Conservation (phyloP, 2,888 invertebrate species). For the Leptogaster cylindrica region DNA sequence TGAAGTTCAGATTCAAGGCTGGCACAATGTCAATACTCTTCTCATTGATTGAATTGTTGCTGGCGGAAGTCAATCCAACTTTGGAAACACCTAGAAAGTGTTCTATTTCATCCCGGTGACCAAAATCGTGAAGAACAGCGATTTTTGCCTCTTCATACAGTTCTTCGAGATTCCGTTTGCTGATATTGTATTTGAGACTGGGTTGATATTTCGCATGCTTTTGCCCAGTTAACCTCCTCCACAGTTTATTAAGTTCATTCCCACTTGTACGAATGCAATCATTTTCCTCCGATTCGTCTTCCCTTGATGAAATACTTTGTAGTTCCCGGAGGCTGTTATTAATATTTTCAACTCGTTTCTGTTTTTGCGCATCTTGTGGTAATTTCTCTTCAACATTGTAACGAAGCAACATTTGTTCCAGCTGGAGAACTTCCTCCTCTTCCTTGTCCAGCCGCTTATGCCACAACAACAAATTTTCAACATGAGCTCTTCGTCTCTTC, state of each 20-base stretch:
- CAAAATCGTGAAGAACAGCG: conserved; percentile 53
- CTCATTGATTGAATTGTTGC: background rate
- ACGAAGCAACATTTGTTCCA: conserved; percentile 59
- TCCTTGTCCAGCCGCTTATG: conserved; percentile 65
- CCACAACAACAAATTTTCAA: conserved; percentile 65
- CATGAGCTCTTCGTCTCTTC: conserved; percentile 62
- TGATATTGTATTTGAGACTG: conserved; percentile 58
- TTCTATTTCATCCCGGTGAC: conserved; percentile 49
- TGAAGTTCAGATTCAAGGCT: conserved; percentile 53
- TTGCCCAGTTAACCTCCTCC: conserved; percentile 62
- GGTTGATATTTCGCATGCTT: conserved; percentile 60
- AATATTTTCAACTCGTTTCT: conserved; percentile 55
- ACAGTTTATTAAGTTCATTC: conserved; percentile 61
- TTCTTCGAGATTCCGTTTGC: conserved; percentile 59
- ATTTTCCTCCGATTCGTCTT: background rate
- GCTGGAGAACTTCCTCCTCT: conserved; percentile 63
- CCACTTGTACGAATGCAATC: conserved; percentile 56
- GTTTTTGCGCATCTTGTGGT: conserved; percentile 49
- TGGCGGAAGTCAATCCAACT: conserved; percentile 8
- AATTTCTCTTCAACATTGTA: conserved; percentile 45
- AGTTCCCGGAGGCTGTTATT: conserved; percentile 55
- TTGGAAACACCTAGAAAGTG: conserved; percentile 6
- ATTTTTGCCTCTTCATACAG: conserved; percentile 62
- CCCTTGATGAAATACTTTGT: conserved; percentile 50
- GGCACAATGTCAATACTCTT: conserved; percentile 48